These are phyloP conservation scores for Umimayanthus kanabou DNA, from an alignment of 92 coral and sea anemone species.

Conservation along the genomic window DNA sequence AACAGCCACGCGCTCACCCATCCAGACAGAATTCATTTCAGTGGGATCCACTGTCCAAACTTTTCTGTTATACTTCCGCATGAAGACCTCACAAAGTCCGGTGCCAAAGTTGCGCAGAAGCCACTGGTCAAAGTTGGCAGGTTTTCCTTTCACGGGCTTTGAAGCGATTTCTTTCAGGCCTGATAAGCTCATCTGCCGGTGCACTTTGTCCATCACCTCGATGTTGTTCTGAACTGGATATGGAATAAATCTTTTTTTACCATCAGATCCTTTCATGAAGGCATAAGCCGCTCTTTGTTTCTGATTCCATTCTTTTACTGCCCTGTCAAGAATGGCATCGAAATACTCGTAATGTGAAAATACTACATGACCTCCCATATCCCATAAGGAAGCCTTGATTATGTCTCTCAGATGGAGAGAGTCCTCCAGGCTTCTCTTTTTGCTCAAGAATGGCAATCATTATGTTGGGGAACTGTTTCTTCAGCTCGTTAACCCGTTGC, in stretches of 20 bases:
- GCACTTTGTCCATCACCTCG: slow-evolving; percentile 57
- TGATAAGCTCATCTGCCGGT: slow-evolving; percentile 36
- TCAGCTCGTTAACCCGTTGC: slow-evolving; percentile 53
- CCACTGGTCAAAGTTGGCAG: slow-evolving; percentile 67
- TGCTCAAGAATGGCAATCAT: slow-evolving; percentile 53
- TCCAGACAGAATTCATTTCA: slow-evolving; percentile 70
- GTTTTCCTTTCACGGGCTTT: slow-evolving; percentile 16
- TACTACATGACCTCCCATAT: slow-evolving; percentile 75
- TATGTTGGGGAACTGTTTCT: slow-evolving; percentile 41
- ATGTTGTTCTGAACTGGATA: slow-evolving; percentile 63
- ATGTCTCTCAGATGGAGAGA: slow-evolving; percentile 66
- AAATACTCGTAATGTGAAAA: slow-evolving; percentile 68
- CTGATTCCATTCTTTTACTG: slow-evolving; percentile 52
- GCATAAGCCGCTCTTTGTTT: slow-evolving; percentile 61
- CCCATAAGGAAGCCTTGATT: slow-evolving; percentile 69
- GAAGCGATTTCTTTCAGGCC: slow-evolving; percentile 50
- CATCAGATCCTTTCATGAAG: slow-evolving; percentile 69
- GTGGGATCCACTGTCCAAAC: slow-evolving; percentile 69
- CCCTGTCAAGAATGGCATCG: slow-evolving; percentile 50
- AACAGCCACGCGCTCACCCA: slow-evolving; percentile 70
- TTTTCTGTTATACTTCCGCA: slow-evolving; percentile 71
- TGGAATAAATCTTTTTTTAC: slow-evolving; percentile 58
- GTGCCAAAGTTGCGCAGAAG: slow-evolving; percentile 58
- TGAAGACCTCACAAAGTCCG: slow-evolving; percentile 56
- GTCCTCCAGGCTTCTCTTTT: slow-evolving; percentile 57